Evolutionary conservation across 2,113 vertebrate genomes (phyloP).

Genomic region (Myotis davidii): DNA sequence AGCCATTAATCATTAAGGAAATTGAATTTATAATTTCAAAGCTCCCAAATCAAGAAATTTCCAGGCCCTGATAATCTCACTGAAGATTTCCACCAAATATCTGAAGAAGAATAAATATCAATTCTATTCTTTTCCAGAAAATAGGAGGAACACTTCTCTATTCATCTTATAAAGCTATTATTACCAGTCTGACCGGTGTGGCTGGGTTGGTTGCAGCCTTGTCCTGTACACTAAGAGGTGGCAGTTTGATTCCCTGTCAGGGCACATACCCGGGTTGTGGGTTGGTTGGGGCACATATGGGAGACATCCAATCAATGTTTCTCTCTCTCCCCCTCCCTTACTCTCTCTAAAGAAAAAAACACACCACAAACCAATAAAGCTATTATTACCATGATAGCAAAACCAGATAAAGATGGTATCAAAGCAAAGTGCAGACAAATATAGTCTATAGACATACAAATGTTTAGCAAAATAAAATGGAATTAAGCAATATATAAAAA

Average conservation of each 20-base stretch:
- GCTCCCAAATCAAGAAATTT: background rate
- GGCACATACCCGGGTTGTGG: too few relatives aligned
- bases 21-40: slow-evolving; percentile 13
- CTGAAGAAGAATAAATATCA: slow-evolving; percentile 32
- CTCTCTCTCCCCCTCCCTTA: too few relatives aligned
- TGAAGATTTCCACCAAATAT: slow-evolving; percentile 8
- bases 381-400: background rate
- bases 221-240: too few relatives aligned
- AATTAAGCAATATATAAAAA: slow-evolving; percentile 15
- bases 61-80: background rate
- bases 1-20: background rate
- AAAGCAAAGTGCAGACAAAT: background rate
- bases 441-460: background rate
- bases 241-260: too few relatives aligned
- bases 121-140: background rate
- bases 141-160: background rate
- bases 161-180: background rate
- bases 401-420: background rate
- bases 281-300: too few relatives aligned
- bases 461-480: background rate
- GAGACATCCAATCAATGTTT: too few relatives aligned
- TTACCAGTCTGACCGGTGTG: too few relatives aligned
- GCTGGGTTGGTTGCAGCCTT: too few relatives aligned
- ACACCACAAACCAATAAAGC: background rate
- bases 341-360: too few relatives aligned